phyloP scores from a whole-genome alignment of 1,140 invertebrate genomes.

The Dinothrombium tinctorium region DNA sequence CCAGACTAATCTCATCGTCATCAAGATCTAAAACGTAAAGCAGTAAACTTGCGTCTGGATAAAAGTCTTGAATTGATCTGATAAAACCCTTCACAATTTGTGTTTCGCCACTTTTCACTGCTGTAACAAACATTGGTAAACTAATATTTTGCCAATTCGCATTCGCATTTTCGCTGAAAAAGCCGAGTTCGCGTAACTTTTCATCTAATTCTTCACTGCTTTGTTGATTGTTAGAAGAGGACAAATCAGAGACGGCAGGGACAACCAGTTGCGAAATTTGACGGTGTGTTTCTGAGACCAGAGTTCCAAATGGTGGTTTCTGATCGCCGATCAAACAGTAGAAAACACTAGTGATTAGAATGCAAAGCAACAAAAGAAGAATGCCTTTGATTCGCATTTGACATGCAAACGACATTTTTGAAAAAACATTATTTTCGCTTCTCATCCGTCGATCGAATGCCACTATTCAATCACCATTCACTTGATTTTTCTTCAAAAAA shows the following conservation, averaged over 20 bases:
- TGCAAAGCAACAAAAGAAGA: constrained; percentile 2
- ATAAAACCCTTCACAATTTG: constrained; percentile 31
- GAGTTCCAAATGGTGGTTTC: neutral
- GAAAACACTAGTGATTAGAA: constrained; percentile 1
- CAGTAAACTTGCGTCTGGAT: constrained; percentile 47
- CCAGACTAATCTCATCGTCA: constrained; percentile 35
- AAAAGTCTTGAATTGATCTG: constrained; percentile 40
- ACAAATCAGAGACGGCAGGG: constrained; percentile 1
- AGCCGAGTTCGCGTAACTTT: constrained; percentile 20
- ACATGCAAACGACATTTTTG: no score
- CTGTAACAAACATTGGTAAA: constrained; percentile 21
- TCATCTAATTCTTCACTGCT: constrained; percentile 14
- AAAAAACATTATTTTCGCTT: no score
- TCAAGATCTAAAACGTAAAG: constrained; percentile 58
- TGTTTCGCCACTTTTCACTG: constrained; percentile 17
- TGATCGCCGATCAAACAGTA: constrained; percentile 4
- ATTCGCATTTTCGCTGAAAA: constrained; percentile 14
- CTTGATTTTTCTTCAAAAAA: no score
- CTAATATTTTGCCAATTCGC: constrained; percentile 7
- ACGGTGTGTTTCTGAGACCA: neutral
- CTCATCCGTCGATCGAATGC: no score
- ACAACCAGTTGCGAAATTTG: neutral
- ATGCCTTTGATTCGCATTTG: constrained; percentile 4
- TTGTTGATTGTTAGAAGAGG: neutral
- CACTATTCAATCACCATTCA: no score